Percentiles rank a stretch among this genome's conserved stretches.
Evolutionary conservation across 2,113 vertebrate species (phyloP).

Genomic region (Cettia cetti): DNA sequence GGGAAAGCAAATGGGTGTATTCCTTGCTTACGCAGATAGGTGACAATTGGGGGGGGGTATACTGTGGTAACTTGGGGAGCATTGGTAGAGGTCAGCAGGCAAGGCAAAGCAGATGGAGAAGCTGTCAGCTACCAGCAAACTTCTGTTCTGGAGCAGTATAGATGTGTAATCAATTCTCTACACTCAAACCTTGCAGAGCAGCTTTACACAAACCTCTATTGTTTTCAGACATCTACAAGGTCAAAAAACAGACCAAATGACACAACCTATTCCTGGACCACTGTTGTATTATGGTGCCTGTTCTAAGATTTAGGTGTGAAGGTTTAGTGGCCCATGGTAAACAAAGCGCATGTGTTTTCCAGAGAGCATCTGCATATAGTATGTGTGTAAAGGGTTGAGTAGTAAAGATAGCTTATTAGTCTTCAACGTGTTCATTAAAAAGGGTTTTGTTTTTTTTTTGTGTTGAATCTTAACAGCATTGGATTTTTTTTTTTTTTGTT

Average conservation of each 20-base stretch:
- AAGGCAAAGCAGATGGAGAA: neutral
- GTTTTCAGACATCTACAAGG: neutral
- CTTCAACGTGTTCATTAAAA: neutral
- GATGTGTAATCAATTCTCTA: neutral
- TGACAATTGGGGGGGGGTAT: neutral
- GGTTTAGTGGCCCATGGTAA: neutral
- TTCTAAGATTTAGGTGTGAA: neutral
- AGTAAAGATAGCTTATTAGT: neutral
- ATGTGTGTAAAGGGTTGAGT: neutral
- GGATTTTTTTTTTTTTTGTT: neutral
- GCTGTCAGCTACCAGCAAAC: neutral
- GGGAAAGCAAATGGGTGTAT: neutral
- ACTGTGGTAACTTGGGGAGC: neutral
- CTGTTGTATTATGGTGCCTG: neutral
- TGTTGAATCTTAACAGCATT: neutral
- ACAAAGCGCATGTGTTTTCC: rapidly evolving
- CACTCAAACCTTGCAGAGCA: neutral
- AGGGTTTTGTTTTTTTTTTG: neutral
- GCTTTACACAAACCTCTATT: neutral
- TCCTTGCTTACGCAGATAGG: neutral
- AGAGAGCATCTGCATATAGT: no score
- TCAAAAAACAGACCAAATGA: neutral
- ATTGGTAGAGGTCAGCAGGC: neutral
- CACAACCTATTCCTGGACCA: neutral
- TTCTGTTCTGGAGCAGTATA: neutral